Percentiles rank a stretch among this genome's conserved stretches.
Conservation (phyloP, 2,888 invertebrate genomes). For the Leptura quadrifasciata region DNA sequence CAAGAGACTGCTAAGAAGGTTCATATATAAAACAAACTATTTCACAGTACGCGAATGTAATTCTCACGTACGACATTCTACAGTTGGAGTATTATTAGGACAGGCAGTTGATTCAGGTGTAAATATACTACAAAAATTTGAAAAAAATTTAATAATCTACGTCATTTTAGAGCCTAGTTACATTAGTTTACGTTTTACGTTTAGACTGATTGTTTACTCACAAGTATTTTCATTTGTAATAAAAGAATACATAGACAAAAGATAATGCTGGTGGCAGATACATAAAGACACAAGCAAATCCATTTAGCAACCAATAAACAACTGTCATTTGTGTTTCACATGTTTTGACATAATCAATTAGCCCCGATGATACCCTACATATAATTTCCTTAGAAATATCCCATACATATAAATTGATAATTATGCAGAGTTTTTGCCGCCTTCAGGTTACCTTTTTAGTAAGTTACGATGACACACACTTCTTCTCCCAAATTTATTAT, state of each 20-base stretch:
- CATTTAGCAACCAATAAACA: neutral
- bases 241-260: no score
- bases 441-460: neutral
- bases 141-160: no score
- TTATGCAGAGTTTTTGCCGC: slow-evolving; percentile 1
- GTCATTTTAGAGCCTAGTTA: no score
- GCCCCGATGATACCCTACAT: neutral
- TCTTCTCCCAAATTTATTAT: slow-evolving; percentile 25
- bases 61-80: no score
- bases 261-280: neutral
- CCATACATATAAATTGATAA: slow-evolving; percentile 14
- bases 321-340: neutral
- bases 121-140: no score
- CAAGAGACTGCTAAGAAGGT: slow-evolving; percentile 1
- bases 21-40: neutral
- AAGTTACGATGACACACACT: slow-evolving; percentile 10
- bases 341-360: slow-evolving; percentile 1
- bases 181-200: no score
- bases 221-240: no score
- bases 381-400: slow-evolving; percentile 3
- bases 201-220: no score
- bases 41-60: neutral
- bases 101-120: no score
- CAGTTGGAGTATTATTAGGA: no score
- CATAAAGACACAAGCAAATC: neutral